Conservation (phyloP, 1,140 invertebrate species). For the Acromyrmex echinatior region DNA sequence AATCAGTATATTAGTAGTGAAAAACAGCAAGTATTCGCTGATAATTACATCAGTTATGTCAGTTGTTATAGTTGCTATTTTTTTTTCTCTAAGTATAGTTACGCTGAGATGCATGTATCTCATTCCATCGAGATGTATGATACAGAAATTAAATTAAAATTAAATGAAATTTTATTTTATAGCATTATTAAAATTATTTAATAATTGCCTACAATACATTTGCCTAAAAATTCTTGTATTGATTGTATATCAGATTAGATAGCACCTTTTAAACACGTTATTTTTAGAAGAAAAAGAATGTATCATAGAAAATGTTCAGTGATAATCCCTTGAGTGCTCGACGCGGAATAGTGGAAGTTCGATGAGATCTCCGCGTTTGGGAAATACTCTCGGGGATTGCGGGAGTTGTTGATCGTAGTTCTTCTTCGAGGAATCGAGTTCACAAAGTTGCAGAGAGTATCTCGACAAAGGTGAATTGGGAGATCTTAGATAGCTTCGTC, state of each 20-base stretch:
- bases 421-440: constrained; percentile 52
- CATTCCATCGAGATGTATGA: background rate
- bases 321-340: constrained; percentile 23
- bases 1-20: too few relatives aligned
- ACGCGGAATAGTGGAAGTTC: constrained; percentile 31
- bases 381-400: constrained; percentile 8
- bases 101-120: background rate
- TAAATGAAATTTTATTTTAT: constrained; percentile 1
- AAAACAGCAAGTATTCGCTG: too few relatives aligned
- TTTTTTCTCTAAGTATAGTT: background rate
- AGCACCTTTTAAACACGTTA: background rate
- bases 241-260: background rate
- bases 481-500: constrained; percentile 3
- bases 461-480: constrained; percentile 4
- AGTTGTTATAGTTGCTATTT: too few relatives aligned
- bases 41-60: too few relatives aligned
- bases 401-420: constrained; percentile 21
- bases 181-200: background rate
- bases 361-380: constrained; percentile 26
- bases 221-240: background rate
- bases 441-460: constrained; percentile 25
- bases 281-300: too few relatives aligned
- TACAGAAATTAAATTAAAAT: background rate
- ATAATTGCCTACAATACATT: background rate
- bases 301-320: constrained; percentile 14